Evolutionary conservation across 2,113 vertebrate genomes (phyloP), one percentile per base, ranked within the genome.

Genomic region (Calypte anna): DNA sequence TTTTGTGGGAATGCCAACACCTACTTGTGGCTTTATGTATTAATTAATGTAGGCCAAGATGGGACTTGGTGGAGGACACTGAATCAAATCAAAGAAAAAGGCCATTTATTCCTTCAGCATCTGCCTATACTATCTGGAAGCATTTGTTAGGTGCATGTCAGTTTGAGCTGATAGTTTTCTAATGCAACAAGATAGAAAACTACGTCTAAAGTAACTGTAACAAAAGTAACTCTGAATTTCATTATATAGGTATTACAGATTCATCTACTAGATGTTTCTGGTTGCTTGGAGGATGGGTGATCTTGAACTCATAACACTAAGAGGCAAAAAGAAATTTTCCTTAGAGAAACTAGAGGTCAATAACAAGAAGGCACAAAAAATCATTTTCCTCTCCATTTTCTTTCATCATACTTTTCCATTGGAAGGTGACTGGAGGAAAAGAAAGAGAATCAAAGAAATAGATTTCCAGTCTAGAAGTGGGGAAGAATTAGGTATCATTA

Each of bases 391-490:
- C 40, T 40, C 40, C 40, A 40, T 40, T 40, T 40, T 40, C 40
- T 40, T 40, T 40, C 40, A 40, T 40, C 40, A 40, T 40, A 40
- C 6, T 3, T 90, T 91, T 90, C 38, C 13, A 12, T 33, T 83
- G 27, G 15, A 80, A 69, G 31, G 2, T 36, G 13, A 36, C 31
- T 61, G 22, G 55, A 75, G 84, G 9, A 44, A 58, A 43, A 75
- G 8, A 62, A 54, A 66, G 3, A 14, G 4, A 24, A 31, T 82
- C 33, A 61, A 63, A 79, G 50, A 72, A 15, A 31, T 9, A 27
- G 1, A 4, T 69, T 82, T 5, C 33, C 1, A 6, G 4, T 33
- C 30, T 66, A 25, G 13, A 21, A 20, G 3, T 3, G 27, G 10
- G 10, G 7, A 57, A 82, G 28, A 79, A 28, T 2, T 50, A 38